Percentiles rank a stretch among this genome's conserved stretches.
Conservation (phyloP, 2,888 invertebrate species). For the Diachrysia chrysitis region DNA sequence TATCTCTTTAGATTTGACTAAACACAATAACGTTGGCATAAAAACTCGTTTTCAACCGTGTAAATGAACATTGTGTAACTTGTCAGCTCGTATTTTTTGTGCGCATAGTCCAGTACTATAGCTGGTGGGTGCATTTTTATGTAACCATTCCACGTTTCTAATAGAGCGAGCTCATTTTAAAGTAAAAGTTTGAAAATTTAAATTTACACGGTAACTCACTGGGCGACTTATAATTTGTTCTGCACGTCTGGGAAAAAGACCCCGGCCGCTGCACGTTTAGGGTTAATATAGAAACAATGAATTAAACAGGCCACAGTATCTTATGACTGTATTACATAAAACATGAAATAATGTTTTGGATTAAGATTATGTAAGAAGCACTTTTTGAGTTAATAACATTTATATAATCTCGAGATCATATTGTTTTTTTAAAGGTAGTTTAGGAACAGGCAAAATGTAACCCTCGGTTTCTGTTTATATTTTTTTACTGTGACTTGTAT, state of each 20-base stretch:
- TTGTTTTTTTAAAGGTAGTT: too few relatives aligned
- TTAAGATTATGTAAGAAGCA: not conserved
- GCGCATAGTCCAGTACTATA: slow-evolving; percentile 31
- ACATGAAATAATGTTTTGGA: not conserved
- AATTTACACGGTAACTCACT: slow-evolving; percentile 69
- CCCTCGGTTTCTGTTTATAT: too few relatives aligned
- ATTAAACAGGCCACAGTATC: slow-evolving; percentile 8
- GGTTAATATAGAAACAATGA: slow-evolving; percentile 39
- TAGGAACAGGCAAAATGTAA: too few relatives aligned
- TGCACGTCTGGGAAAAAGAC: slow-evolving; percentile 72
- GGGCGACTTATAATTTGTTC: slow-evolving; percentile 75
- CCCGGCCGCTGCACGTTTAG: slow-evolving; percentile 67
- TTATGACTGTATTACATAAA: slow-evolving; percentile 2
- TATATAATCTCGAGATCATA: not conserved
- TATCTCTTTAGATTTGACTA: not conserved
- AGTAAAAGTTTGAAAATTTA: slow-evolving; percentile 76
- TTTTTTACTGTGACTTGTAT: too few relatives aligned
- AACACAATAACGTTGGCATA: slow-evolving; percentile 14
- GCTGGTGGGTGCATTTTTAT: slow-evolving; percentile 52
- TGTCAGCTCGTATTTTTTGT: slow-evolving; percentile 41
- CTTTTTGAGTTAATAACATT: not conserved
- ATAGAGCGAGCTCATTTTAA: slow-evolving; percentile 72
- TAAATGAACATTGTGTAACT: slow-evolving; percentile 31
- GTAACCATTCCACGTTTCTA: slow-evolving; percentile 64
- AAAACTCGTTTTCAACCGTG: slow-evolving; percentile 14